phyloP scores from a whole-genome alignment of 2,888 invertebrate genomes.

The Pyrrhosoma nymphula region DNA sequence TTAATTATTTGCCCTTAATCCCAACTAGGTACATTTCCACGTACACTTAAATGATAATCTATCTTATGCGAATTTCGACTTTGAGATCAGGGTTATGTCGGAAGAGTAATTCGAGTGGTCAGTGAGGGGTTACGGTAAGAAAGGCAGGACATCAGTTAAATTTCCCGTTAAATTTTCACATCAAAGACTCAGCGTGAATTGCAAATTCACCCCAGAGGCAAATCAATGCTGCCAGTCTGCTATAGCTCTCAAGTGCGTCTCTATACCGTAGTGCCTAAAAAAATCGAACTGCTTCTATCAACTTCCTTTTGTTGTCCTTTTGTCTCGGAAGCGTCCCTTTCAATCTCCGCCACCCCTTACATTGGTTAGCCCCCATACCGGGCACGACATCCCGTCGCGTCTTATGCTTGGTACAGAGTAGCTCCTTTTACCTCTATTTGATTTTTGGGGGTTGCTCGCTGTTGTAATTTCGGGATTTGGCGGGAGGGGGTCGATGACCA shows the following conservation, averaged over 20 bases:
- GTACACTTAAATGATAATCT: neutral
- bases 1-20: too few relatives aligned
- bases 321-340: neutral
- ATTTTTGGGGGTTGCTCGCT: neutral
- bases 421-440: constrained; percentile 4
- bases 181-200: neutral
- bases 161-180: neutral
- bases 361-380: neutral
- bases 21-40: neutral
- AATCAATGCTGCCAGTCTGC: neutral
- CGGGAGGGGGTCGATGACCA: neutral
- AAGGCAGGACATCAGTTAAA: neutral
- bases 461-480: neutral
- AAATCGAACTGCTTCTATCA: neutral
- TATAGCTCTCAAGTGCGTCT: neutral
- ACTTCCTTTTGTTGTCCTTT: neutral
- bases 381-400: constrained; percentile 4
- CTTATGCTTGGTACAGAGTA: neutral
- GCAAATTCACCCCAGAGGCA: neutral
- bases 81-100: neutral
- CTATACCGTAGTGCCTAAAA: neutral
- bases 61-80: neutral
- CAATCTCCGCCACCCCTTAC: neutral
- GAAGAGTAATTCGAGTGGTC: neutral
- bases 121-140: neutral